Conservation (phyloP, 1,140 invertebrate species). For the Ceratina australensis region DNA sequence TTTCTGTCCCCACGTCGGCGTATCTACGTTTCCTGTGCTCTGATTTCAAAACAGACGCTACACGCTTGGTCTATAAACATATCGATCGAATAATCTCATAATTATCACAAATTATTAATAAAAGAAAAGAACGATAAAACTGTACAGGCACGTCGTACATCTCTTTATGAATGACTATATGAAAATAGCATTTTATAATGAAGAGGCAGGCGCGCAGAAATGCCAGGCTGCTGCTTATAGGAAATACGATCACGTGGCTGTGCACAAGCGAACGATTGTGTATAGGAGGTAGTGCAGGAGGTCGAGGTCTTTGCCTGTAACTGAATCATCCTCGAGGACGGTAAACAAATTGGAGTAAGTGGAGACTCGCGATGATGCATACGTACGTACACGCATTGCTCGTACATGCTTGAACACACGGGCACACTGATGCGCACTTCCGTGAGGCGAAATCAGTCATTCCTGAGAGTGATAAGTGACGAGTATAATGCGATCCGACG, state of each 20-base stretch:
- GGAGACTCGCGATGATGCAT: constrained; percentile 51
- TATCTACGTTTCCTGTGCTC: constrained; percentile 27
- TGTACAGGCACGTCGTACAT: too few relatives aligned
- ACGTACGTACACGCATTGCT: constrained; percentile 9
- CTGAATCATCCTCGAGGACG: constrained; percentile 54
- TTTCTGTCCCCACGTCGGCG: not conserved
- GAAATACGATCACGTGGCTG: constrained; percentile 21
- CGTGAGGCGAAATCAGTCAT: too few relatives aligned
- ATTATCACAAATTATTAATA: too few relatives aligned
- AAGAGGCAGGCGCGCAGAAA: not conserved
- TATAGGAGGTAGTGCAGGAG: constrained; percentile 35
- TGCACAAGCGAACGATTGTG: constrained; percentile 40
- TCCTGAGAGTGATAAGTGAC: too few relatives aligned
- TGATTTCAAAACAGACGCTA: not conserved
- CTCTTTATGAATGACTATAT: too few relatives aligned
- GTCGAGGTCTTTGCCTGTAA: constrained; percentile 55
- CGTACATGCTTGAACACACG: not conserved
- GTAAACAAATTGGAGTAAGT: constrained; percentile 65
- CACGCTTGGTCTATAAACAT: too few relatives aligned
- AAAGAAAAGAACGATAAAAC: too few relatives aligned
- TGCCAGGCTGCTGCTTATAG: not conserved
- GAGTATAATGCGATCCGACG: not conserved
- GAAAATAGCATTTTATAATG: not conserved
- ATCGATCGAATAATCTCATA: too few relatives aligned
- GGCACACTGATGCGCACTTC: not conserved